Conservation (phyloP, 2,113 vertebrate genomes). For the Rana temporaria region DNA sequence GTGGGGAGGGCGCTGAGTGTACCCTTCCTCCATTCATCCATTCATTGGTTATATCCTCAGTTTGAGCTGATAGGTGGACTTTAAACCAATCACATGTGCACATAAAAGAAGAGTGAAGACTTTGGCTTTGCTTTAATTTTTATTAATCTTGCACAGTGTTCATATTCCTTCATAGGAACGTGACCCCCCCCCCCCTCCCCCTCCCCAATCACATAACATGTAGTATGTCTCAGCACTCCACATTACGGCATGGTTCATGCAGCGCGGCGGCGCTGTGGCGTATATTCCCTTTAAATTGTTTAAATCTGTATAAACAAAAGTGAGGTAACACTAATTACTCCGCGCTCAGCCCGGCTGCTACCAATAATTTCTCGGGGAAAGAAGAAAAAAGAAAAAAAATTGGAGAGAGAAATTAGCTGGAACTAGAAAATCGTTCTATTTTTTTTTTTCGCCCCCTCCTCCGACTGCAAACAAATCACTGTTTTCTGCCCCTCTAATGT, state of each 20-base stretch:
- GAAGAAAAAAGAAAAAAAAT: conserved; percentile 19
- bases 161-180: no score
- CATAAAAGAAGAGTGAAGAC: no score
- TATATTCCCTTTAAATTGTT: conserved; percentile 68
- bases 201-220: no score
- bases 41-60: no score
- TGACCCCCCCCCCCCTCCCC: no score
- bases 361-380: conserved; percentile 47
- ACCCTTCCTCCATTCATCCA: no score
- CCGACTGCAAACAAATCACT: conserved; percentile 53
- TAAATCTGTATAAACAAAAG: conserved; percentile 74
- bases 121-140: no score
- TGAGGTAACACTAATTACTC: conserved; percentile 73
- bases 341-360: conserved; percentile 59
- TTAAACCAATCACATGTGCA: no score
- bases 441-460: background rate
- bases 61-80: no score
- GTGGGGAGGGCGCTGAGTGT: no score
- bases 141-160: no score
- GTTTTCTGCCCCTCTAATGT: conserved; percentile 54
- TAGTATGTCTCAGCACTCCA: background rate
- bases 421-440: conserved; percentile 33
- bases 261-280: conserved; percentile 47
- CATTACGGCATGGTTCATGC: background rate
- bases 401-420: conserved; percentile 51